phyloP scores from a whole-genome alignment of 2,888 invertebrate genomes.

The Fabriciana adippe region DNA sequence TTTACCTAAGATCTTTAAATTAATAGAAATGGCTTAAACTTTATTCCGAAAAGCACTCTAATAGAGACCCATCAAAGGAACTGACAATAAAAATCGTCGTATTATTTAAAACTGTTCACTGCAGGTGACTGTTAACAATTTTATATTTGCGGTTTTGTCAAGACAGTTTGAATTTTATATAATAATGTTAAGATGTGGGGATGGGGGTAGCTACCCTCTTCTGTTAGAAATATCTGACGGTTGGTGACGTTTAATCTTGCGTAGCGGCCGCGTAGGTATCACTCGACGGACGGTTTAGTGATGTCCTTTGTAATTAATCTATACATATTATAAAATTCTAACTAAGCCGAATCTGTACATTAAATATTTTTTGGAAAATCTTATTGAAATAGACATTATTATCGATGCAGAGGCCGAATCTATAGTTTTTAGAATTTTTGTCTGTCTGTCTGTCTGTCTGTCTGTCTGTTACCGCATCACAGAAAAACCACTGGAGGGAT shows the following conservation, averaged over 20 bases:
- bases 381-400: no score
- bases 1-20: no score
- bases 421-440: no score
- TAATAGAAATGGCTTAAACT: no score
- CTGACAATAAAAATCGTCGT: constrained; percentile 32
- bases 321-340: no score
- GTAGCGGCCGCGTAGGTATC: constrained; percentile 74
- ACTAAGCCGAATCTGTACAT: no score
- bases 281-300: constrained; percentile 63
- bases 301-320: constrained; percentile 39
- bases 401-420: no score
- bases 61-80: constrained; percentile 9
- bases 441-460: no score
- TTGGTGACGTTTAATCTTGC: constrained; percentile 82
- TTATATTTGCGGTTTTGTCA: constrained; percentile 25
- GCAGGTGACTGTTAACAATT: constrained; percentile 64
- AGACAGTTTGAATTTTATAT: constrained; percentile 46
- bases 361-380: no score
- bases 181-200: constrained; percentile 43
- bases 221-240: constrained; percentile 63
- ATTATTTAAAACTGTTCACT: constrained; percentile 56
- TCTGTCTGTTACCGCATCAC: no score
- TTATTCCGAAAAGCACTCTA: background rate
- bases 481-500: no score
- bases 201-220: constrained; percentile 43